Conservation (phyloP, 2,797 vertebrate species). For the Pangasius djambal region DNA sequence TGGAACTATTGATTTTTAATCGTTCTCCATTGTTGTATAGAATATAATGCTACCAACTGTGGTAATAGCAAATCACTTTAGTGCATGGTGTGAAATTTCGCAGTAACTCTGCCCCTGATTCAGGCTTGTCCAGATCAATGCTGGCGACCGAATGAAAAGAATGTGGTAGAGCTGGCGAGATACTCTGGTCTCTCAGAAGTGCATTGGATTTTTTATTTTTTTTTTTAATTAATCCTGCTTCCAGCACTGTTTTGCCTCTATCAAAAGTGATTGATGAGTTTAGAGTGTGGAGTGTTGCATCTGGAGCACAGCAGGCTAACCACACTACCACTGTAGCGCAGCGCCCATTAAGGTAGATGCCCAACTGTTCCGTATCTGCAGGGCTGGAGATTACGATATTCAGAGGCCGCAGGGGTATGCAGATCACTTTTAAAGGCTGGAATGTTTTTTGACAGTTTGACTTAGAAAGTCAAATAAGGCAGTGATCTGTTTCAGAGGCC, state of each 20-base stretch:
- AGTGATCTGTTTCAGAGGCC: slow-evolving; percentile 28
- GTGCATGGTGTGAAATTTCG: slow-evolving; percentile 39
- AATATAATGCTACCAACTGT: slow-evolving; percentile 46
- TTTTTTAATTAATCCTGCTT: not conserved
- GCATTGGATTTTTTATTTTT: slow-evolving; percentile 33
- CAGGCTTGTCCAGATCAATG: slow-evolving; percentile 41
- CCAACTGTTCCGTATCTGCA: slow-evolving; percentile 43
- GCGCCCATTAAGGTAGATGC: slow-evolving; percentile 40
- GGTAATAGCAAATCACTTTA: slow-evolving; percentile 35
- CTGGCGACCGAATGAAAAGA: slow-evolving; percentile 32
- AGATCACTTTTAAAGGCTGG: slow-evolving; percentile 38
- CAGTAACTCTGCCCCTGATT: slow-evolving; percentile 27
- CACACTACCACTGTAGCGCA: slow-evolving; percentile 24
- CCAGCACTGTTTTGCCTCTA: slow-evolving; percentile 35
- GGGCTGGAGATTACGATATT: slow-evolving; percentile 19
- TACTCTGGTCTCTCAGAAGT: slow-evolving; percentile 33
- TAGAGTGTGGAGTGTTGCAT: slow-evolving; percentile 36
- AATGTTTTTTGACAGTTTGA: slow-evolving; percentile 48
- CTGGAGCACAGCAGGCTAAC: slow-evolving; percentile 55
- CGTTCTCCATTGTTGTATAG: slow-evolving; percentile 35
- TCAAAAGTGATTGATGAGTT: slow-evolving; percentile 52
- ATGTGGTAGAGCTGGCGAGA: slow-evolving; percentile 12
- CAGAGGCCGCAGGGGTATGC: slow-evolving; percentile 40
- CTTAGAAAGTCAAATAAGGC: slow-evolving; percentile 52
- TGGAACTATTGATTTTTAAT: slow-evolving; percentile 38